Percentiles rank a stretch among this genome's conserved stretches.
Evolutionary conservation across 2,888 invertebrate genomes (phyloP).

Genomic region (Tiphia femorata): DNA sequence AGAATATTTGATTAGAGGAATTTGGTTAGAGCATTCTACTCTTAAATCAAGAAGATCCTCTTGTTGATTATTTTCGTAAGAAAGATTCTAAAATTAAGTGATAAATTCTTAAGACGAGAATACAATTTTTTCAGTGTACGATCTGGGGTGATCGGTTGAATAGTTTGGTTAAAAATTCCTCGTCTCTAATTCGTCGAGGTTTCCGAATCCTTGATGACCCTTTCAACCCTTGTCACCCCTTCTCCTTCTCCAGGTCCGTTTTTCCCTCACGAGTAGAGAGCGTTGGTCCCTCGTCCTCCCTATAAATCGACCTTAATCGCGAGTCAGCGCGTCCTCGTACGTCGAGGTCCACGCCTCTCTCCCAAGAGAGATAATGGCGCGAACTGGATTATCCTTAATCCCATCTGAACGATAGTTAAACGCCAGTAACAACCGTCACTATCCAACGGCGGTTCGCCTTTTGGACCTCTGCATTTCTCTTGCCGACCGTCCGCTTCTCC

Average conservation of each 20-base stretch:
- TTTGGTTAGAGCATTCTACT: too few species aligned
- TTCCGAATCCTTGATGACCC: too few species aligned
- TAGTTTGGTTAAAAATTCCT: too few species aligned
- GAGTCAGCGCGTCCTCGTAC: constrained; percentile 45
- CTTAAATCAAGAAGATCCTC: too few species aligned
- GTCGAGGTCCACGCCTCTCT: constrained; percentile 35
- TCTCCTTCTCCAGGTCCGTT: constrained; percentile 5
- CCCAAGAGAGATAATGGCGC: constrained; percentile 36
- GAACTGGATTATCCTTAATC: constrained; percentile 55
- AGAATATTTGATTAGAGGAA: too few species aligned
- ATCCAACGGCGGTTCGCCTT: constrained; percentile 28
- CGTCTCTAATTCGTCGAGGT: too few species aligned
- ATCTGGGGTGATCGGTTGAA: too few species aligned
- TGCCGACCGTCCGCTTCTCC: neutral
- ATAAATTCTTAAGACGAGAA: too few species aligned
- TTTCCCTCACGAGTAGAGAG: constrained; percentile 11
- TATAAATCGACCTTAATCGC: constrained; percentile 58
- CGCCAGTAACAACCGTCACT: constrained; percentile 44
- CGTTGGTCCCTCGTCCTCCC: constrained; percentile 9
- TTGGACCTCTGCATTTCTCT: neutral
- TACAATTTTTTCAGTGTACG: too few species aligned
- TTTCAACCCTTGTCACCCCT: neutral
- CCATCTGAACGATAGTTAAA: constrained; percentile 58
- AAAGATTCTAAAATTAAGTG: too few species aligned
- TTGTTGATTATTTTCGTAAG: too few species aligned